phyloP scores from a whole-genome alignment of 2,888 invertebrate species.

The Criorhina ranunculi region DNA sequence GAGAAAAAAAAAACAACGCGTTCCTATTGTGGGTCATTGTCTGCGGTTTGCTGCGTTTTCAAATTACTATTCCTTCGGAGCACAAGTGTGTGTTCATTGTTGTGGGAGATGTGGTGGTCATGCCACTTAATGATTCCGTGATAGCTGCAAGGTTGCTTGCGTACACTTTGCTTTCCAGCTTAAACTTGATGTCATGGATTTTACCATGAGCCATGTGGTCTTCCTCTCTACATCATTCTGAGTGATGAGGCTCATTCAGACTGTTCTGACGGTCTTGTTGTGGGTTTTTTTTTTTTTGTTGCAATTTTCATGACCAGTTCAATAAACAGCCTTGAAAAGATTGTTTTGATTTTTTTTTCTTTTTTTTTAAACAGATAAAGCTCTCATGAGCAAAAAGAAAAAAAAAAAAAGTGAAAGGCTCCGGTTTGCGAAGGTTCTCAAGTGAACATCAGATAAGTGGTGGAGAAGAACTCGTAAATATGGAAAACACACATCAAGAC shows the following conservation, averaged over 20 bases:
- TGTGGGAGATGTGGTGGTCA: slow-evolving; percentile 10
- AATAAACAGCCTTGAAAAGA: slow-evolving; percentile 31
- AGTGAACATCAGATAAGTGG: slow-evolving; percentile 11
- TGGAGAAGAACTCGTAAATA: slow-evolving; percentile 23
- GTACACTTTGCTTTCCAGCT: slow-evolving; percentile 6
- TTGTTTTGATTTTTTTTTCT: background rate
- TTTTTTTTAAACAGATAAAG: background rate
- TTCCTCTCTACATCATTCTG: slow-evolving; percentile 9
- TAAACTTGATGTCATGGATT: background rate
- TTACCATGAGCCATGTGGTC: background rate
- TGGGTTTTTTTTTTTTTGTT: background rate
- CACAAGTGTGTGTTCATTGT: background rate
- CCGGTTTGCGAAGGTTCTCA: slow-evolving; percentile 17
- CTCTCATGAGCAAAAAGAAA: background rate
- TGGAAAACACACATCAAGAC: background rate
- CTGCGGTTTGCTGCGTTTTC: slow-evolving; percentile 63
- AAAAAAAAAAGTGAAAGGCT: slow-evolving; percentile 32
- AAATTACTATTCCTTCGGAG: slow-evolving; percentile 10
- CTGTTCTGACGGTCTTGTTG: background rate
- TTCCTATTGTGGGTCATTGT: slow-evolving; percentile 68
- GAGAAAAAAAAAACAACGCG: slow-evolving; percentile 19
- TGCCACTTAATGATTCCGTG: slow-evolving; percentile 13
- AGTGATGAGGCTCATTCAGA: background rate
- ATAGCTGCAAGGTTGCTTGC: slow-evolving; percentile 29
- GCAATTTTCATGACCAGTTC: slow-evolving; percentile 17